Conservation (phyloP, 1,140 invertebrate species). For the Babylonia areolata region DNA sequence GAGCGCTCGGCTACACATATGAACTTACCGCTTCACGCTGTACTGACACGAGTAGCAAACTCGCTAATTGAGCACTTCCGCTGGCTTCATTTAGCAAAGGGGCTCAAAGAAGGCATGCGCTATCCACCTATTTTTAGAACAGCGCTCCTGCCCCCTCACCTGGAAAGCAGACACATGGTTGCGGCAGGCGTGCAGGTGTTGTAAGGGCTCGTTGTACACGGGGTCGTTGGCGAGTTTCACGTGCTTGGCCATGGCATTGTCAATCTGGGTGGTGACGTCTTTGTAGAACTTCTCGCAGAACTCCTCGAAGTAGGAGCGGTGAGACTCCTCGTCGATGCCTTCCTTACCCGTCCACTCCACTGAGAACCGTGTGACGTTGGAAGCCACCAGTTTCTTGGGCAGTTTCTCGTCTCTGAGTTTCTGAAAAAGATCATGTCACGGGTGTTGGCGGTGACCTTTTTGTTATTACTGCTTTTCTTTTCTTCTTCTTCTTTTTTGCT, state of each 20-base stretch:
- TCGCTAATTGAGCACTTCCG: no score
- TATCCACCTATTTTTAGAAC: no score
- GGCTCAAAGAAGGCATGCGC: no score
- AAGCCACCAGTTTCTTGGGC: constrained; percentile 63
- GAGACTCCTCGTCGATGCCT: constrained; percentile 93
- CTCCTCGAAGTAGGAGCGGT: constrained; percentile 93
- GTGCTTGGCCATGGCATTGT: constrained; percentile 72
- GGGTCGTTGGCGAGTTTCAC: constrained; percentile 78
- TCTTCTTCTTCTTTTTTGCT: no score
- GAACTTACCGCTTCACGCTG: no score
- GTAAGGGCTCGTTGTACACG: constrained; percentile 90
- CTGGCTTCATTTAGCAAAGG: no score
- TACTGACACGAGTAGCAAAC: no score
- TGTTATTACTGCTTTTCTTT: no score
- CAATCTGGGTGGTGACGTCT: constrained; percentile 88
- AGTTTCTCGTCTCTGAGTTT: constrained; percentile 89
- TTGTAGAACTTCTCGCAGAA: constrained; percentile 94
- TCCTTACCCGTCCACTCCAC: constrained; percentile 98
- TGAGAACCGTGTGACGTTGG: constrained; percentile 84
- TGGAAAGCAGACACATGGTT: constrained; percentile 98
- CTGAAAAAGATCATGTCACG: constrained; percentile 13
- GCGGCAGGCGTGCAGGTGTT: constrained; percentile 97
- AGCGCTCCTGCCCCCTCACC: constrained; percentile 74
- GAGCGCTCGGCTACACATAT: no score
- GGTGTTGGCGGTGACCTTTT: no score